phyloP scores from a whole-genome alignment of 2,113 vertebrate genomes.

The Tetraodon nigroviridis region DNA sequence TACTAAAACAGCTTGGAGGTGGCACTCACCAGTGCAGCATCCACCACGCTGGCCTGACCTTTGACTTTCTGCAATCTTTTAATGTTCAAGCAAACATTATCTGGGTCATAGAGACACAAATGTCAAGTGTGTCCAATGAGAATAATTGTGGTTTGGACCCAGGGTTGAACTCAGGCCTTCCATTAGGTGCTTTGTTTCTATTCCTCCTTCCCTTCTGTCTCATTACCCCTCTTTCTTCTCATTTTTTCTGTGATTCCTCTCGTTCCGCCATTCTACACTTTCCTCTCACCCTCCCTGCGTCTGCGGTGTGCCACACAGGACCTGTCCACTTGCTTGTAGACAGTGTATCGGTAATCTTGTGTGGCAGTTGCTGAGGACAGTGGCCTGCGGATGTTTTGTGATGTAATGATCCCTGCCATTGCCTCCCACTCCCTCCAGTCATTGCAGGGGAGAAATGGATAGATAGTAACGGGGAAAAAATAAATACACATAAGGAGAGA shows the following conservation, averaged over 20 bases:
- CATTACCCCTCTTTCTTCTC: neutral
- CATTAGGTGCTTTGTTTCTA: neutral
- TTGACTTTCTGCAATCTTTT: slow-evolving; percentile 36
- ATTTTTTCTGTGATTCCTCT: neutral
- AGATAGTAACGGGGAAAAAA: slow-evolving; percentile 42
- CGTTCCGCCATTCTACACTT: neutral
- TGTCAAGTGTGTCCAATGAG: slow-evolving; percentile 47
- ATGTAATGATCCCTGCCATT: slow-evolving; percentile 66
- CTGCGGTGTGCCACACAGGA: slow-evolving; percentile 27
- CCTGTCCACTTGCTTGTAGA: slow-evolving; percentile 40
- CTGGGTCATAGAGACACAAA: slow-evolving; percentile 40
- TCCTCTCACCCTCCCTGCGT: neutral
- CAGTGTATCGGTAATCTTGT: slow-evolving; percentile 53
- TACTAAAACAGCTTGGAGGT: slow-evolving; percentile 30
- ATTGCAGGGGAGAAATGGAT: slow-evolving; percentile 30
- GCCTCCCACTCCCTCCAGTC: slow-evolving; percentile 50
- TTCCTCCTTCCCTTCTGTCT: neutral
- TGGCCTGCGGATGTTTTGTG: slow-evolving; percentile 60
- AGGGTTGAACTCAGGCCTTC: slow-evolving; percentile 6
- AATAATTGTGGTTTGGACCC: slow-evolving; percentile 39
- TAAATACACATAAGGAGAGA: slow-evolving; percentile 22
- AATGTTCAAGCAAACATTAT: slow-evolving; percentile 41
- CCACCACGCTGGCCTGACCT: slow-evolving; percentile 26
- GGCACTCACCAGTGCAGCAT: slow-evolving; percentile 22
- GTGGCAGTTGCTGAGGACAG: slow-evolving; percentile 68